A percentile compares a stretch with the other conserved stretches of the same genome.
These are phyloP conservation scores for Hymenopus coronatus DNA, from an alignment of 2,888 invertebrate genomes.

Conservation along the genomic window DNA sequence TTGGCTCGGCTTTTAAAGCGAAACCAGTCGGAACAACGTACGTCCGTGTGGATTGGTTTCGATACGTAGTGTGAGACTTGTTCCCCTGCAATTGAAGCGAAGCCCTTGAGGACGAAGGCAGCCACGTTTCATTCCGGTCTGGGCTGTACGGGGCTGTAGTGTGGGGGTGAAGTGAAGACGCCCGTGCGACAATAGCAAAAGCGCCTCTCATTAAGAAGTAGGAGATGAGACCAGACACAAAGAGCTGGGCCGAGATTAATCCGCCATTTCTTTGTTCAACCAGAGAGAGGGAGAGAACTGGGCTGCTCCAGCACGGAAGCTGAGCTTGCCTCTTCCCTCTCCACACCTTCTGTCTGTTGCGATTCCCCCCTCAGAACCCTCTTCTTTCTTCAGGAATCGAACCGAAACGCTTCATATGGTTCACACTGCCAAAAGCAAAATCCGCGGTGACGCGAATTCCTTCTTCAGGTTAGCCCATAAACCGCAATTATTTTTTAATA, in stretches of 20 bases:
- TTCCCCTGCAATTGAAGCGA: not conserved
- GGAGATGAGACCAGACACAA: slow-evolving; percentile 32
- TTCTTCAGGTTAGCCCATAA: too few species aligned
- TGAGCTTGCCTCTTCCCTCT: not conserved
- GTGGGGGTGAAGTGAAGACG: not conserved
- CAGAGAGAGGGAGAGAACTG: not conserved
- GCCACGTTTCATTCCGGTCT: not conserved
- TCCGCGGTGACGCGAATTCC: not conserved
- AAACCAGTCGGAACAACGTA: not conserved
- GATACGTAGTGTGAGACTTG: not conserved
- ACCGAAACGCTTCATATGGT: not conserved
- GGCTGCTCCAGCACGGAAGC: not conserved
- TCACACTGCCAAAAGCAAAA: not conserved
- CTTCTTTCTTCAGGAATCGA: not conserved
- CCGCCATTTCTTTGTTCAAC: slow-evolving; percentile 32
- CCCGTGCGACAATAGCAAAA: slow-evolving; percentile 23
- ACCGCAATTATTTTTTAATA: too few species aligned
- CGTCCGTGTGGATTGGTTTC: not conserved
- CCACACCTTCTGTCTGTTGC: not conserved
- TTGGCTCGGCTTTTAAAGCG: not conserved
- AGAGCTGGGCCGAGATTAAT: slow-evolving; percentile 33
- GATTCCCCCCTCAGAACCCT: not conserved
- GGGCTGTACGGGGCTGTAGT: not conserved
- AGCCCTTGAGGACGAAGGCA: not conserved
- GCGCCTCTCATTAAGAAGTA: slow-evolving; percentile 28